A percentile compares a stretch with the other conserved stretches of the same genome.
Evolutionary conservation across 2,888 invertebrate species (phyloP).

Genomic region (Sinopyrophorus schimmeli): DNA sequence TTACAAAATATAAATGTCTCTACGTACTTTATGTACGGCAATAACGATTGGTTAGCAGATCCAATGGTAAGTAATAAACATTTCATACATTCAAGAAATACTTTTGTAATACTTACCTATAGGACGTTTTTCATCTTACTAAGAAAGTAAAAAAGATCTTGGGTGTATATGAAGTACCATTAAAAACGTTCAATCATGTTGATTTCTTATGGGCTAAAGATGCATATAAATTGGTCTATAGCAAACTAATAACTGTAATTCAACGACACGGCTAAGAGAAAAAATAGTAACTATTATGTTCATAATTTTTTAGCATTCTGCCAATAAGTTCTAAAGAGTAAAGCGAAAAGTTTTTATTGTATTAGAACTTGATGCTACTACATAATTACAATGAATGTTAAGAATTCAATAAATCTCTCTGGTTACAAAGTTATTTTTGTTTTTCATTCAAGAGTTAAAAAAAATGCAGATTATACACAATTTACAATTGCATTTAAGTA

Average conservation of each 20-base stretch:
- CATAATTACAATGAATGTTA: too few species aligned
- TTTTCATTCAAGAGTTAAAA: too few species aligned
- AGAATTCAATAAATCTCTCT: too few species aligned
- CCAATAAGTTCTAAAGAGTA: too few species aligned
- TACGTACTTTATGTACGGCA: slow-evolving; percentile 67
- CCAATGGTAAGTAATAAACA: slow-evolving; percentile 53
- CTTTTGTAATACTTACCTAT: slow-evolving; percentile 39
- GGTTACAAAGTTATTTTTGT: too few species aligned
- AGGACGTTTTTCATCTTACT: slow-evolving; percentile 64
- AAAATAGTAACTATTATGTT: too few species aligned
- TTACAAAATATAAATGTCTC: slow-evolving; percentile 66
- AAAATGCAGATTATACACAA: too few species aligned
- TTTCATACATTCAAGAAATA: neutral
- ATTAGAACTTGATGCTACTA: too few species aligned
- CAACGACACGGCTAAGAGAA: slow-evolving; percentile 11
- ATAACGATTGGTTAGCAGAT: slow-evolving; percentile 75
- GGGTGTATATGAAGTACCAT: slow-evolving; percentile 64
- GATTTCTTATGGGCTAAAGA: slow-evolving; percentile 72
- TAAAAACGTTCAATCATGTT: slow-evolving; percentile 70
- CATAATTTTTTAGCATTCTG: too few species aligned
- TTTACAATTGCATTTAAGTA: too few species aligned
- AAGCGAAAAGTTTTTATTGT: too few species aligned
- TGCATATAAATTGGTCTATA: slow-evolving; percentile 64
- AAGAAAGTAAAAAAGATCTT: slow-evolving; percentile 60
- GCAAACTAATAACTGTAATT: slow-evolving; percentile 35